Conservation (phyloP, 2,113 vertebrate species). For the Cairina moschata region DNA sequence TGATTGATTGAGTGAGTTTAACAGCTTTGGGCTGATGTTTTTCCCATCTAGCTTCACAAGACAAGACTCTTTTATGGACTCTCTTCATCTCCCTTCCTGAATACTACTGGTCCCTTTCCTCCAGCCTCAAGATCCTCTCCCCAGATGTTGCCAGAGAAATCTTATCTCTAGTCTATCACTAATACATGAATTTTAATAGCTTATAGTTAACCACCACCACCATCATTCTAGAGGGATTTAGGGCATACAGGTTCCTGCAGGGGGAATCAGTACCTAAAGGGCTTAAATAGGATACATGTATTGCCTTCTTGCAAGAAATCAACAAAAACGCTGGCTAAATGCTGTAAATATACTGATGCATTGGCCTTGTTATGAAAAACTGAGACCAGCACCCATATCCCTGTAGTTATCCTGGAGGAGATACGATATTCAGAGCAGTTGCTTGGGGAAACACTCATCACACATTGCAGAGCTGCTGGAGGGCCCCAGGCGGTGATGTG, state of each 20-base stretch:
- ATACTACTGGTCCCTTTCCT: not conserved
- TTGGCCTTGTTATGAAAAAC: too few species aligned
- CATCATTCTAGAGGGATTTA: not conserved
- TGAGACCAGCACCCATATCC: not conserved
- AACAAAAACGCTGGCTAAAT: not conserved
- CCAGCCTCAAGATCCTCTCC: not conserved
- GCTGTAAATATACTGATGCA: fast-evolving
- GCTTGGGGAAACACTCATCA: not conserved
- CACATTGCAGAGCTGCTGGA: not conserved
- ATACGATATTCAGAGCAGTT: not conserved
- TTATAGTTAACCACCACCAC: not conserved
- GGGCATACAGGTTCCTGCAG: not conserved
- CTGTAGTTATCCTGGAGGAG: not conserved
- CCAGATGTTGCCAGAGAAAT: not conserved
- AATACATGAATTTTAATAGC: not conserved
- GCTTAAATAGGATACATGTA: not conserved
- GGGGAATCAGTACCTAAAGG: not conserved
- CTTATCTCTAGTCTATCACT: not conserved
- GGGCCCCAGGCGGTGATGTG: not conserved
- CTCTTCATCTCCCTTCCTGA: not conserved
- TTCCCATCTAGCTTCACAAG: not conserved
- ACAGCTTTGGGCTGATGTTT: not conserved
- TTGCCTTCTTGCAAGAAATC: not conserved
- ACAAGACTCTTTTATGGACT: not conserved
- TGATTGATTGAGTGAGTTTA: fast-evolving